These are phyloP conservation scores for Xerus rutilus DNA, from an alignment of 2,797 vertebrate species.

Conservation along the genomic window DNA sequence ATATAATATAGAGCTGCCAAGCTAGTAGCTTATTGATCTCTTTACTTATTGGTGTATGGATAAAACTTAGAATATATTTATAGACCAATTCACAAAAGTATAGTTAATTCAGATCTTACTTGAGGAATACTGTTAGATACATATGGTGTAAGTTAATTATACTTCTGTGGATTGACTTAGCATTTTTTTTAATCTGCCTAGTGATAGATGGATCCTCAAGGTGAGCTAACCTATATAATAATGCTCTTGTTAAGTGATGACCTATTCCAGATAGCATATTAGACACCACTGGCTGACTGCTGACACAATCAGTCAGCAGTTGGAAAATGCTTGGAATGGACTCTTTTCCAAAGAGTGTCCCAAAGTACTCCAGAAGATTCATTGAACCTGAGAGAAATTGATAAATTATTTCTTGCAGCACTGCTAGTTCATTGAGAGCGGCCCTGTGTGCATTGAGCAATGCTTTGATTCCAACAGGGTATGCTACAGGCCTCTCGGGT, in stretches of 20 bases:
- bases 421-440: not conserved
- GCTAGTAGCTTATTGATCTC: not conserved
- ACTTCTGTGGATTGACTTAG: not conserved
- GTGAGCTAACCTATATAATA: not conserved
- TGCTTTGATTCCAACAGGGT: not conserved
- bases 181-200: slow-evolving; percentile 38
- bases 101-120: not conserved
- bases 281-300: not conserved
- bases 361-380: not conserved
- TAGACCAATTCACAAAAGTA: not conserved
- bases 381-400: not conserved
- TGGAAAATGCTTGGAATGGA: not conserved
- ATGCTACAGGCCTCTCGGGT: not conserved
- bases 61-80: slow-evolving; percentile 25
- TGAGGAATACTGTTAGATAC: not conserved
- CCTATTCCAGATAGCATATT: not conserved
- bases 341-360: not conserved
- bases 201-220: not conserved
- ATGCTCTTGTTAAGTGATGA: slow-evolving; percentile 3
- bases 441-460: not conserved
- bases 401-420: too few species aligned
- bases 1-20: not conserved
- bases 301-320: not conserved
- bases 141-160: not conserved
- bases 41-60: not conserved